These are phyloP conservation scores for Laticauda laticaudata DNA, from an alignment of 2,113 vertebrate genomes.

Conservation along the genomic window DNA sequence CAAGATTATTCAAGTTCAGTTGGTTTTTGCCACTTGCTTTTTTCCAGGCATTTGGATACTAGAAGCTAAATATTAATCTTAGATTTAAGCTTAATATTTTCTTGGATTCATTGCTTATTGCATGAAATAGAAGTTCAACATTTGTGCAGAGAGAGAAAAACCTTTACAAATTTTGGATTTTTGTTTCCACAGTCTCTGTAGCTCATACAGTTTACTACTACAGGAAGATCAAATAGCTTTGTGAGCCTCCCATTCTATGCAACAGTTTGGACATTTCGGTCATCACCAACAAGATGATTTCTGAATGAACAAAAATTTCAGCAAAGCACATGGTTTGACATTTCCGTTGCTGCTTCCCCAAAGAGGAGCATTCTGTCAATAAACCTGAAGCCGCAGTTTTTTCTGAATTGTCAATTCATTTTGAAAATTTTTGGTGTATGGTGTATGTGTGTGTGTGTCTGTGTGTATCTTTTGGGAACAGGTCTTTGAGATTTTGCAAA, in stretches of 20 bases:
- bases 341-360: neutral
- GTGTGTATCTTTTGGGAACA: neutral
- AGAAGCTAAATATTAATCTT: neutral
- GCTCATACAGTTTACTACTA: slow-evolving; percentile 31
- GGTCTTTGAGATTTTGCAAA: neutral
- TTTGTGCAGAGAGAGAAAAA: neutral
- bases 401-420: neutral
- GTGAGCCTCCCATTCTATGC: neutral
- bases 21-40: neutral
- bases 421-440: neutral
- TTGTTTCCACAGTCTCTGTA: slow-evolving; percentile 13
- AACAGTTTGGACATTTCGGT: neutral
- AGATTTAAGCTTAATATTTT: neutral
- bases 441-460: too few species aligned
- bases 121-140: neutral
- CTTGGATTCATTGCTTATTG: neutral
- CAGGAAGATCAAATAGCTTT: slow-evolving; percentile 6
- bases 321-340: neutral
- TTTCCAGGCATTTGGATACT: neutral
- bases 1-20: neutral
- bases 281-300: neutral
- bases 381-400: slow-evolving; percentile 17
- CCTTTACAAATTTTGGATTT: neutral
- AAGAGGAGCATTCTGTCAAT: slow-evolving; percentile 14
- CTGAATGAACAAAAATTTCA: slow-evolving; percentile 14